These are phyloP conservation scores for Grammomys dolichurus DNA, from an alignment of 2,113 vertebrate genomes.

Conservation along the genomic window DNA sequence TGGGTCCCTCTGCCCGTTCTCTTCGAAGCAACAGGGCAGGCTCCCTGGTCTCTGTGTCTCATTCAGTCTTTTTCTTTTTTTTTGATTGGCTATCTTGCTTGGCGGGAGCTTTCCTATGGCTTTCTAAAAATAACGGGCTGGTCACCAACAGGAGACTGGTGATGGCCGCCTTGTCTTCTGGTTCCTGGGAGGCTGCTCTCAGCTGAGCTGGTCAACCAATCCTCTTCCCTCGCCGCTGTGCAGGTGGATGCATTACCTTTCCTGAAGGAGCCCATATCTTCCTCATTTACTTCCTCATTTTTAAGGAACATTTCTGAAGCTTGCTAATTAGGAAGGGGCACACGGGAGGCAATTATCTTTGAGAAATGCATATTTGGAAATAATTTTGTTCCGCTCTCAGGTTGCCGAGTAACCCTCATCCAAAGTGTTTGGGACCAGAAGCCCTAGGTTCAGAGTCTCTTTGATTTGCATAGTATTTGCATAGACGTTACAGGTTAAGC, in stretches of 20 bases:
- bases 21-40: neutral
- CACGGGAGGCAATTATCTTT: neutral
- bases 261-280: neutral
- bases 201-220: rapidly evolving
- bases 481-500: neutral
- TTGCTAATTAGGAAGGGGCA: neutral
- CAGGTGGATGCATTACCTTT: rapidly evolving
- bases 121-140: too few relatives aligned
- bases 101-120: neutral
- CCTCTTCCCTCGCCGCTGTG: rapidly evolving
- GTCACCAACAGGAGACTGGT: rapidly evolving
- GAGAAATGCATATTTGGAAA: neutral
- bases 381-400: neutral
- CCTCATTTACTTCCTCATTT: neutral
- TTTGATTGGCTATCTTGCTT: too few relatives aligned
- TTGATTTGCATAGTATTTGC: neutral
- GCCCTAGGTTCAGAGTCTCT: too few relatives aligned
- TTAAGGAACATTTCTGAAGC: neutral
- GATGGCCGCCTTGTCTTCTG: rapidly evolving
- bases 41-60: neutral
- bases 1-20: neutral
- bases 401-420: neutral
- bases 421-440: neutral
- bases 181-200: neutral
- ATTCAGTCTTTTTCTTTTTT: too few relatives aligned